Evolutionary conservation across 2,797 vertebrate genomes (phyloP), one percentile per base, ranked within the genome.

Genomic region (Muscicapa comitata): DNA sequence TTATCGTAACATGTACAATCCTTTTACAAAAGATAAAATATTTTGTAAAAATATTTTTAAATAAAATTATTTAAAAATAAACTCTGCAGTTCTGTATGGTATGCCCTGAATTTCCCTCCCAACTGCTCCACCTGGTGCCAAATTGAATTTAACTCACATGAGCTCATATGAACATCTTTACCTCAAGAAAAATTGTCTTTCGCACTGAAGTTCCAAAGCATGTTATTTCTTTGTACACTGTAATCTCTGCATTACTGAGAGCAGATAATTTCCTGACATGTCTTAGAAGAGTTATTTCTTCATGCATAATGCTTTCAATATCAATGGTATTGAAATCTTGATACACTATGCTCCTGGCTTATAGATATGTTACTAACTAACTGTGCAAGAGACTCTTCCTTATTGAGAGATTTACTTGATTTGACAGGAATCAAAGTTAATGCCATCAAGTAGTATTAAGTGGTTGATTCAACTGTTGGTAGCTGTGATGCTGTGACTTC

Each of bases 261-360:
- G 93, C 58, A 97, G 94, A 96, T 97, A 59, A 77, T 83, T 95
- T 97, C 83, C 90, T 96, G 92, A 79, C 29, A 10, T 73, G 82
- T 91, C 95, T 80, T 90, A 67, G 76, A 73, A 86, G 62, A 90
- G 67, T 91, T 86, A 70, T 89, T 92, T 93, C 78, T 65, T 84
- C 95, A 96, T 97, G 85, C 79, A 93, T 97, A 96, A 95, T 89
- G 90, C 81, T 96, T 97, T 53, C 28, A 53, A 18, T 31, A 95
- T 67, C 77, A 95, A 91, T 3, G 1, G 59, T 88, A 91, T 57
- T 94, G 94, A 89, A 95, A 97, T 81, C 93, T 85, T 94, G 83
- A 93, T 89, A 91, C 48, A 50, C 82, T 93, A 59, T 97, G 96
- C 97, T 97, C 65, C 29, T 92, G 92, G 76, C 54, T 94, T 94